These are phyloP conservation scores for Julus scandinavius DNA, from an alignment of 2,888 invertebrate species.

Conservation along the genomic window DNA sequence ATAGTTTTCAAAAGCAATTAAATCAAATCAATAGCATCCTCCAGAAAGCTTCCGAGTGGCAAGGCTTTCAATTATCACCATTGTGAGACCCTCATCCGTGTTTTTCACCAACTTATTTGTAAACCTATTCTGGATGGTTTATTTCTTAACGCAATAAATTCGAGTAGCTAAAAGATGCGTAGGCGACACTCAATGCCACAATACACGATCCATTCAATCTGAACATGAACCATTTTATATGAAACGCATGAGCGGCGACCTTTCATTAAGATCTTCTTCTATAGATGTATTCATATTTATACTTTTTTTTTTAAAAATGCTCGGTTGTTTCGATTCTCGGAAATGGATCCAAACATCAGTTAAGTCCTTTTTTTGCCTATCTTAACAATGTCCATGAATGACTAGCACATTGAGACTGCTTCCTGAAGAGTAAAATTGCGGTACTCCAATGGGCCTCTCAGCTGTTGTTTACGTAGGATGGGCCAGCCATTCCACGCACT, in stretches of 20 bases:
- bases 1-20: background rate
- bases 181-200: background rate
- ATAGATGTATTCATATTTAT: background rate
- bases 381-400: background rate
- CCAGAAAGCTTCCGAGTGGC: background rate
- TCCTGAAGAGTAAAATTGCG: background rate
- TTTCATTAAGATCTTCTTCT: background rate
- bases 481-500: background rate
- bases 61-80: background rate
- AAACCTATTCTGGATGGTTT: constrained; percentile 15
- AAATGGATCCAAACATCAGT: background rate
- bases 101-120: background rate
- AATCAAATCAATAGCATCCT: background rate
- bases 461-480: background rate
- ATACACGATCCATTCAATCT: background rate
- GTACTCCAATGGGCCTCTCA: background rate
- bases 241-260: background rate
- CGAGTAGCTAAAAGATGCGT: background rate
- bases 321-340: background rate
- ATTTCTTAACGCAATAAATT: background rate
- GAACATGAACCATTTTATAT: no score
- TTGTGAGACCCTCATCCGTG: background rate
- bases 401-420: background rate
- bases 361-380: background rate
- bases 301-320: background rate